A percentile compares a stretch with the other conserved stretches of the same genome.
These are phyloP conservation scores for Rhynchophorus ferrugineus DNA, from an alignment of 1,140 invertebrate species.

Conservation along the genomic window DNA sequence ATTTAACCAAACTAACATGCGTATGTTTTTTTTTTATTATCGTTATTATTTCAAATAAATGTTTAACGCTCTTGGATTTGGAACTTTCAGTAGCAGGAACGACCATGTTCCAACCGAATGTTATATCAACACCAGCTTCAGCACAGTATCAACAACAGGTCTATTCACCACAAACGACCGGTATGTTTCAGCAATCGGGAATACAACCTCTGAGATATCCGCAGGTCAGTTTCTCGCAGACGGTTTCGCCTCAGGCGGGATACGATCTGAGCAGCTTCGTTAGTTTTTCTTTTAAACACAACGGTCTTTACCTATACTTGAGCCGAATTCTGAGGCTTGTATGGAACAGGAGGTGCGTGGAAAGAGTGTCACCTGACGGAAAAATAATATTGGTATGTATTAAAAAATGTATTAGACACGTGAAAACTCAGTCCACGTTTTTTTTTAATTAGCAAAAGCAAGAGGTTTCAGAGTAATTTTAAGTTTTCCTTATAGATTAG, in stretches of 20 bases:
- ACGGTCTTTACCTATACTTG: constrained; percentile 86
- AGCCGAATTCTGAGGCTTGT: constrained; percentile 75
- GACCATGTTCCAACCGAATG: constrained; percentile 33
- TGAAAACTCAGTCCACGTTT: no score
- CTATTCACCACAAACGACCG: constrained; percentile 32
- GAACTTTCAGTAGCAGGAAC: constrained; percentile 28
- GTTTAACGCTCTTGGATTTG: no score
- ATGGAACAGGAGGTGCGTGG: constrained; percentile 68
- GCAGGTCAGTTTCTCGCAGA: constrained; percentile 7
- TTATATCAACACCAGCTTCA: constrained; percentile 34
- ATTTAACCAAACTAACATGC: constrained; percentile 26
- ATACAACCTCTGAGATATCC: constrained; percentile 24
- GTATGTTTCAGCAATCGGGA: neutral
- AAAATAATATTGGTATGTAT: constrained; percentile 54
- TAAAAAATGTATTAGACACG: neutral
- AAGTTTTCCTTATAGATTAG: no score
- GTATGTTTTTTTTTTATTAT: constrained; percentile 20
- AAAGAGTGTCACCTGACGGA: constrained; percentile 49
- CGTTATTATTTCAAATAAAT: constrained; percentile 3
- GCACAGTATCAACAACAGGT: constrained; percentile 25
- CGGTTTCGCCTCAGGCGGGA: constrained; percentile 7
- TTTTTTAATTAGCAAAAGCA: no score
- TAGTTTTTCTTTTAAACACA: constrained; percentile 80
- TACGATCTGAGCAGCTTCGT: constrained; percentile 27
- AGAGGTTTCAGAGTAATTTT: no score